Percentiles rank a stretch among this genome's conserved stretches.
Evolutionary conservation across 2,888 invertebrate genomes (phyloP).

Genomic region (Zonitis immaculata): DNA sequence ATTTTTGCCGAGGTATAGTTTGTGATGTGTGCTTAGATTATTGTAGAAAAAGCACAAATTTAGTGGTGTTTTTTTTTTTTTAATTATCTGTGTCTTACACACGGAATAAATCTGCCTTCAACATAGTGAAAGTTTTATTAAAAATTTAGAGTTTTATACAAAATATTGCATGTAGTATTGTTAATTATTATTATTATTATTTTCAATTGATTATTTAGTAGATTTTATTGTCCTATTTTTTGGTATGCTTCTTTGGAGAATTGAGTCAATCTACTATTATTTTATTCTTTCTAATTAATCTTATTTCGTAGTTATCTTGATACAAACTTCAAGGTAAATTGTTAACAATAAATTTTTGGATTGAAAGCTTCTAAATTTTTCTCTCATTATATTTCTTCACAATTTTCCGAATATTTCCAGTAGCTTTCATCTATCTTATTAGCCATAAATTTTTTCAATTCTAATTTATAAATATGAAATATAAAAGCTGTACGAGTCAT

Average conservation of each 20-base stretch:
- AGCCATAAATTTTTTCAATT: not conserved
- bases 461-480: not conserved
- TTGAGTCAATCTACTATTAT: too few species aligned
- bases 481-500: constrained; percentile 11
- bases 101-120: constrained; percentile 30
- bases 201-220: not conserved
- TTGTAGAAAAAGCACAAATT: constrained; percentile 27
- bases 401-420: constrained; percentile 7
- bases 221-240: constrained; percentile 9
- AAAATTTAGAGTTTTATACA: constrained; percentile 9
- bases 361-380: not conserved
- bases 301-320: constrained; percentile 4
- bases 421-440: constrained; percentile 4
- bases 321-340: not conserved
- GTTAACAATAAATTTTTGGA: not conserved
- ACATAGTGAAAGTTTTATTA: constrained; percentile 19
- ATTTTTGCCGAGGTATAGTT: constrained; percentile 46
- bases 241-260: constrained; percentile 34
- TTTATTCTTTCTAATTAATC: too few species aligned
- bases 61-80: constrained; percentile 32
- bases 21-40: constrained; percentile 45
- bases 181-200: constrained; percentile 8
- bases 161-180: constrained; percentile 10
- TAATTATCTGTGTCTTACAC: constrained; percentile 23
- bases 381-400: not conserved